Evolutionary conservation across 2,888 invertebrate species (phyloP).

Genomic region (Hyposoter didymator): DNA sequence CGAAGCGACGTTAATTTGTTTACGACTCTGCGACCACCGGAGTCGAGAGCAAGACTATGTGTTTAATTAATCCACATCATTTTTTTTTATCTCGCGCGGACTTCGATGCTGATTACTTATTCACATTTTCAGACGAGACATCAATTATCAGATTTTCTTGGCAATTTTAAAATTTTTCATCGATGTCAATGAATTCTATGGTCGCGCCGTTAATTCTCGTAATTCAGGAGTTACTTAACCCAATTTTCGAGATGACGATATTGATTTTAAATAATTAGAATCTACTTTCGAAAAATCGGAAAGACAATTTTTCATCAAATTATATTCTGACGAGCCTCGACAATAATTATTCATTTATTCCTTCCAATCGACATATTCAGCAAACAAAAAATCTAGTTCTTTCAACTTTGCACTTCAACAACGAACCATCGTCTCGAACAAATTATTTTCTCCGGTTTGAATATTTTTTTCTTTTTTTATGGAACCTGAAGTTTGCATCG

Average conservation of each 20-base stretch:
- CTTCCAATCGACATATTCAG: too few species aligned
- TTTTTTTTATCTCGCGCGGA: background rate
- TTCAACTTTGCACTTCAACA: too few species aligned
- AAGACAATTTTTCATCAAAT: too few species aligned
- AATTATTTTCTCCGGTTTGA: too few species aligned
- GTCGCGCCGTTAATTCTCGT: background rate
- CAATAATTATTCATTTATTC: too few species aligned
- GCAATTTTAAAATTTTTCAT: background rate
- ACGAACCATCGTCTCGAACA: too few species aligned
- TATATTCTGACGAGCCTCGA: too few species aligned
- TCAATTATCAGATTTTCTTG: background rate
- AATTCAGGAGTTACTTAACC: background rate
- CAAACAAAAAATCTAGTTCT: too few species aligned
- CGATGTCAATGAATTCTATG: background rate
- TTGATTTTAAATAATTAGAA: too few species aligned
- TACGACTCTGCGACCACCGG: conserved; percentile 30
- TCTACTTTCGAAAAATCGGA: too few species aligned
- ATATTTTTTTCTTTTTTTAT: too few species aligned
- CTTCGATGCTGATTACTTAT: background rate
- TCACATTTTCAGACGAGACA: conserved; percentile 1
- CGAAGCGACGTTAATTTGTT: conserved; percentile 33
- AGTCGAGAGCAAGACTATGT: background rate
- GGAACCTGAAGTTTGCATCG: too few species aligned
- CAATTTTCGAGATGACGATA: background rate
- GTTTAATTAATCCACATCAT: background rate